Percentiles rank a stretch among this genome's conserved stretches.
Evolutionary conservation across 2,113 vertebrate genomes (phyloP).

Genomic region (Eptatretus burgeri): DNA sequence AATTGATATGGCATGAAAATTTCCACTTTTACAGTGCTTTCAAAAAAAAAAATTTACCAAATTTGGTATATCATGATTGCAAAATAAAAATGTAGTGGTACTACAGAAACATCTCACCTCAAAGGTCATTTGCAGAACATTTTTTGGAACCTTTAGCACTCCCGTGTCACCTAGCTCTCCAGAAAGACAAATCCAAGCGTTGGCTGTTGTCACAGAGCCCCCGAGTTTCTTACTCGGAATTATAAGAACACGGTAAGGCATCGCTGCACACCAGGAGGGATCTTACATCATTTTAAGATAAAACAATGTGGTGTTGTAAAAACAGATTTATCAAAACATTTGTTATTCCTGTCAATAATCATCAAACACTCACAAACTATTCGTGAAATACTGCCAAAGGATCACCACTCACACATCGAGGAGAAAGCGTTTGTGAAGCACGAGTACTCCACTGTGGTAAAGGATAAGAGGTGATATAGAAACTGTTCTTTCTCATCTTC

Average conservation of each 20-base stretch:
- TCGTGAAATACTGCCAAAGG: not conserved
- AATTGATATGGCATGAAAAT: too few relatives aligned
- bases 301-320: not conserved
- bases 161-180: slow-evolving; percentile 81
- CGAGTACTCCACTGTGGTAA: slow-evolving; percentile 94
- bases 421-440: slow-evolving; percentile 98
- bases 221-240: slow-evolving; percentile 81
- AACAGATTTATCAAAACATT: not conserved
- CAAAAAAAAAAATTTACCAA: slow-evolving; percentile 9
- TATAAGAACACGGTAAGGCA: slow-evolving; percentile 75
- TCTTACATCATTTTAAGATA: slow-evolving; percentile 4
- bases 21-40: too few relatives aligned
- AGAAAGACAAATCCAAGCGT: slow-evolving; percentile 91
- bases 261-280: slow-evolving; percentile 31
- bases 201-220: slow-evolving; percentile 93
- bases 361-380: not conserved
- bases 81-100: not conserved
- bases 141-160: slow-evolving; percentile 66
- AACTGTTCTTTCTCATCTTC: slow-evolving; percentile 98
- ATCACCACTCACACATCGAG: slow-evolving; percentile 48
- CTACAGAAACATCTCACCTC: slow-evolving; percentile 30
- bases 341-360: not conserved
- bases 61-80: not conserved
- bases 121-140: slow-evolving; percentile 69
- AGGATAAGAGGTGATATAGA: slow-evolving; percentile 86